Conservation (phyloP, 2,888 invertebrate species). For the Lampropteryx suffumata region DNA sequence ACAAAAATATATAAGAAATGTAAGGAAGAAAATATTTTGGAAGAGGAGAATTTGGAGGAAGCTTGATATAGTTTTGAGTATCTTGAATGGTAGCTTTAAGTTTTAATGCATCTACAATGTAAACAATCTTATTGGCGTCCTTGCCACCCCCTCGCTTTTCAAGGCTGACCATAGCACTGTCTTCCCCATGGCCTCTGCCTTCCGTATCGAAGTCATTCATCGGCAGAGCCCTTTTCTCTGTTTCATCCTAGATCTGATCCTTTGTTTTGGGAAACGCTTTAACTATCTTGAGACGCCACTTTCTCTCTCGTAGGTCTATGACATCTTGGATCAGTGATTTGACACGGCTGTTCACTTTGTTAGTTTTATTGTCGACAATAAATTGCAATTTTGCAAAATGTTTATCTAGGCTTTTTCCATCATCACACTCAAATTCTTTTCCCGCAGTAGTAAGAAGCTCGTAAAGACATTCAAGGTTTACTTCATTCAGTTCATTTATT, state of each 20-base stretch:
- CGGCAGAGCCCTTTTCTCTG: constrained; percentile 91
- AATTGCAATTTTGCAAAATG: constrained; percentile 87
- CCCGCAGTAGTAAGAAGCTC: constrained; percentile 95
- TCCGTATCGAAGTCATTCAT: constrained; percentile 64
- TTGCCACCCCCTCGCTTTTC: neutral
- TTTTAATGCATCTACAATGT: constrained; percentile 67
- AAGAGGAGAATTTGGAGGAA: constrained; percentile 68
- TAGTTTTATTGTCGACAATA: constrained; percentile 83
- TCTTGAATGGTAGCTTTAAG: constrained; percentile 63
- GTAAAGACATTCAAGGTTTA: constrained; percentile 96
- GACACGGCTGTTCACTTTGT: constrained; percentile 85
- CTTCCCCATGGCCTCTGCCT: constrained; percentile 57
- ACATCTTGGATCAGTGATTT: constrained; percentile 95
- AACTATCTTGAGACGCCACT: constrained; percentile 90
- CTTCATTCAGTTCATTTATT: constrained; percentile 90
- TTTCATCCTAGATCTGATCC: constrained; percentile 95
- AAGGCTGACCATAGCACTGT: neutral
- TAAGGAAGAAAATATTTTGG: no score
- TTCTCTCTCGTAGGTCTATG: constrained; percentile 91
- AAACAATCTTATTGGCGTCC: neutral
- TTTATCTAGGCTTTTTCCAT: constrained; percentile 62
- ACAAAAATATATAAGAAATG: no score
- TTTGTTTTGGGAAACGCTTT: constrained; percentile 96
- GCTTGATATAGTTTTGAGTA: constrained; percentile 65
- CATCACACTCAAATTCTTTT: constrained; percentile 85